These are phyloP conservation scores for Papilio polytes DNA, from an alignment of 1,140 invertebrate species.

Conservation along the genomic window DNA sequence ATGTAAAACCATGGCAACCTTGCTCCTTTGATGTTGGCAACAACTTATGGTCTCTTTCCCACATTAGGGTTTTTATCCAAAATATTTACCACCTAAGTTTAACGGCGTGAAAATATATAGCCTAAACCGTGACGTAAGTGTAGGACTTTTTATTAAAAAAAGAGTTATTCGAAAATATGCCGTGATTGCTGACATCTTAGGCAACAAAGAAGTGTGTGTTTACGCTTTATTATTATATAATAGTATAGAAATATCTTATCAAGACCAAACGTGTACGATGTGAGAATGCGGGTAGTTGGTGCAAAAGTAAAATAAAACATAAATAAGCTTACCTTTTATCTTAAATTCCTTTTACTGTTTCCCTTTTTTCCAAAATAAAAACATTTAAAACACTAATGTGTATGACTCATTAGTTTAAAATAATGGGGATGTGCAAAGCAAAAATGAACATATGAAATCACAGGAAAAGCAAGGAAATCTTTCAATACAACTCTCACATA, in stretches of 20 bases:
- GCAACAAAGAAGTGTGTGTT: no score
- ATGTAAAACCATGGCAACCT: no score
- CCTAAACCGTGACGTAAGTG: no score
- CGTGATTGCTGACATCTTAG: no score
- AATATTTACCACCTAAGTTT: no score
- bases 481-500: conserved; percentile 48
- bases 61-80: no score
- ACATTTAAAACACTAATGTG: conserved; percentile 30
- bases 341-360: neutral
- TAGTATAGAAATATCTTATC: conserved; percentile 28
- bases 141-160: no score
- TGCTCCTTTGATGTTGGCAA: no score
- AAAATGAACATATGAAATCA: conserved; percentile 82
- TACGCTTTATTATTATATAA: no score
- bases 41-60: no score
- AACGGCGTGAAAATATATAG: no score
- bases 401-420: conserved; percentile 48
- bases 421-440: conserved; percentile 62
- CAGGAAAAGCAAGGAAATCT: conserved; percentile 71
- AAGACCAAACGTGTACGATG: conserved; percentile 53
- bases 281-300: neutral
- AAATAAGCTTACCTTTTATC: conserved; percentile 47
- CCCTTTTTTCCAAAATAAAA: conserved; percentile 28
- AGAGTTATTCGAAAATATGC: no score
- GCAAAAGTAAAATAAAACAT: conserved; percentile 45